A percentile compares a stretch with the other conserved stretches of the same genome.
Conservation (phyloP, 2,797 vertebrate species). For the Sarcoramphus papa region DNA sequence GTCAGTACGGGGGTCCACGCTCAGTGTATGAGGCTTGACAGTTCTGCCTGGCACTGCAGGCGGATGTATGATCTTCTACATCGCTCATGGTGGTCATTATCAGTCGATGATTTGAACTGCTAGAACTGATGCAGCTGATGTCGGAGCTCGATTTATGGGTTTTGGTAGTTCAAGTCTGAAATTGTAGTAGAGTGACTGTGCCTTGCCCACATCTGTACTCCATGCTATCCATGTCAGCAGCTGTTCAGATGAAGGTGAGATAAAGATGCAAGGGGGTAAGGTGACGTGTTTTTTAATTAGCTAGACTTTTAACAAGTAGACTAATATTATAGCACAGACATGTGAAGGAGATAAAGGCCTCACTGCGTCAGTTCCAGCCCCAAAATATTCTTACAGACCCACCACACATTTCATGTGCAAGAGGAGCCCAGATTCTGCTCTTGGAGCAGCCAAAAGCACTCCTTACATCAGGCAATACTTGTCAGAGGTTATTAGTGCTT, state of each 20-base stretch:
- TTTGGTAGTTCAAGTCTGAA: neutral
- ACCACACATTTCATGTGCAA: neutral
- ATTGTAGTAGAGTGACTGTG: neutral
- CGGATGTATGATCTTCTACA: neutral
- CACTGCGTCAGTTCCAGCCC: neutral
- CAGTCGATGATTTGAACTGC: neutral
- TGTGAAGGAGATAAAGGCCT: neutral
- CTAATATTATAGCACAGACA: neutral
- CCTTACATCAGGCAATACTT: neutral
- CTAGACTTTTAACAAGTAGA: neutral
- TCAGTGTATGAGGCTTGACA: neutral
- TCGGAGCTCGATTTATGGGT: rapidly evolving
- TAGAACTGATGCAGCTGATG: neutral
- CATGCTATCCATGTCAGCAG: neutral
- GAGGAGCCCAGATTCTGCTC: neutral
- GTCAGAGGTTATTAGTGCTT: neutral
- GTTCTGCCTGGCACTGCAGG: neutral
- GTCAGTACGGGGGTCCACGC: neutral
- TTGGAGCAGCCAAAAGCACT: neutral
- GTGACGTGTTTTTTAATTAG: neutral
- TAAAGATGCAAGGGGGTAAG: neutral
- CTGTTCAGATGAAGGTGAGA: neutral
- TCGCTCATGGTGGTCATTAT: neutral
- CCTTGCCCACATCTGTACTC: neutral
- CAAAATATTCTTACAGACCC: neutral